phyloP scores from a whole-genome alignment of 2,797 vertebrate genomes.

The Petrocephalus schoutedeni region DNA sequence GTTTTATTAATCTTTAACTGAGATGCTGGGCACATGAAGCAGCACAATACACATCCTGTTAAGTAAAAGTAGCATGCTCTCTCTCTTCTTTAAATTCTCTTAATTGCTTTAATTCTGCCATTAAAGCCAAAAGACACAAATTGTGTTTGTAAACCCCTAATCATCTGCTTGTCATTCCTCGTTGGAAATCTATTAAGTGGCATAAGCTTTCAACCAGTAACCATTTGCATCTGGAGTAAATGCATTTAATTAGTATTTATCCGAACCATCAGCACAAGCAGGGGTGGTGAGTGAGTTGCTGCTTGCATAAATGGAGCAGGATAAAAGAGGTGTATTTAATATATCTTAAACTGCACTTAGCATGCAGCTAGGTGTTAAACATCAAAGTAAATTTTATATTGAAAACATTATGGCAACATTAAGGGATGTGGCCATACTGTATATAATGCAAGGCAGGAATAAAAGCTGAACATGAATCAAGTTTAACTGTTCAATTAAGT shows the following conservation, averaged over 20 bases:
- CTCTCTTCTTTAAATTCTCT: not conserved
- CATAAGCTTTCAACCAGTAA: not conserved
- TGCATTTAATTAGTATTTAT: not conserved
- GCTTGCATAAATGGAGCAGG: not conserved
- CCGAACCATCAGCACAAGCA: not conserved
- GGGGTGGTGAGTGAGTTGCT: not conserved
- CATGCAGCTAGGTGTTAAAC: not conserved
- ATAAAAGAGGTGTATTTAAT: not conserved
- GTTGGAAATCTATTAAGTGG: not conserved
- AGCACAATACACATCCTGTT: not conserved
- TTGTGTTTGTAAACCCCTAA: not conserved
- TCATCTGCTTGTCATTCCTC: not conserved
- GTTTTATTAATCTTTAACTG: not conserved
- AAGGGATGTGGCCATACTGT: not conserved
- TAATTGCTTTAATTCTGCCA: not conserved
- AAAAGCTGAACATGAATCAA: not conserved
- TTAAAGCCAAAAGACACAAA: not conserved
- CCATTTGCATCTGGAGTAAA: not conserved
- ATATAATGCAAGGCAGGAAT: not conserved
- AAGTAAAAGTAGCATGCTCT: not conserved
- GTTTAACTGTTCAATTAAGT: not conserved
- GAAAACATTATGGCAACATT: not conserved
- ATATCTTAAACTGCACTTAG: not conserved
- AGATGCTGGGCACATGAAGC: not conserved
- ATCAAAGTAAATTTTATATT: not conserved